Percentiles rank a stretch among this genome's conserved stretches.
These are phyloP conservation scores for Fissipunctia ypsillon DNA, from an alignment of 2,888 invertebrate species.

Conservation along the genomic window DNA sequence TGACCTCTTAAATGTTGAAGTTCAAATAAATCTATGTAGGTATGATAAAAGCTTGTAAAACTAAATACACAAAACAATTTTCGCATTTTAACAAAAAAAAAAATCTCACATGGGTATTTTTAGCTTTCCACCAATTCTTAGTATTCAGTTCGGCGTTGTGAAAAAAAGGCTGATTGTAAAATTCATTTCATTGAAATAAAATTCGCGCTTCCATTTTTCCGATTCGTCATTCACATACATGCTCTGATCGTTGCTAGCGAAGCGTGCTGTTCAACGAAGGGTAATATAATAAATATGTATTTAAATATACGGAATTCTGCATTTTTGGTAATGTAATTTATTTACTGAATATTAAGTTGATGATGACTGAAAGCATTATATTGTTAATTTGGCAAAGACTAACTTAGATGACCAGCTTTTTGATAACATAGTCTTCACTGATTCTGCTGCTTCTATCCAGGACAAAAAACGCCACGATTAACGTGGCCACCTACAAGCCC, in stretches of 20 bases:
- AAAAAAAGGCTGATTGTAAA: conserved; percentile 41
- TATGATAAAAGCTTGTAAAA: conserved; percentile 6
- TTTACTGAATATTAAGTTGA: neutral
- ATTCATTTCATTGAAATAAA: conserved; percentile 54
- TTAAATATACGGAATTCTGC: neutral
- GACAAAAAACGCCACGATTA: neutral
- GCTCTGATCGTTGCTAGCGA: conserved; percentile 28
- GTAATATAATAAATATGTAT: conserved; percentile 34
- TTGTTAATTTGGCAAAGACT: neutral
- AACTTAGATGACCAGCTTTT: neutral
- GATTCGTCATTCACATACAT: conserved; percentile 44
- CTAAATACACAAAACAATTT: conserved; percentile 6
- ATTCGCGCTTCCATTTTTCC: conserved; percentile 28
- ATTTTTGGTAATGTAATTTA: neutral
- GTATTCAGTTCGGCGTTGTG: conserved; percentile 20
- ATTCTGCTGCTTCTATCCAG: too few relatives aligned
- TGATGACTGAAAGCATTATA: neutral
- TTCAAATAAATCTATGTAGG: neutral
- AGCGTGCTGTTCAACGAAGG: conserved; percentile 28
- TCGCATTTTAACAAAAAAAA: neutral
- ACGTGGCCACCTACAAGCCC: neutral
- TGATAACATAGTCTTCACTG: too few relatives aligned
- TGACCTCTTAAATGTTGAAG: neutral
- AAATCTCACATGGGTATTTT: conserved; percentile 15
- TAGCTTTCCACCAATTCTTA: conserved; percentile 24